Evolutionary conservation across 2,797 vertebrate species (phyloP), one percentile per base, ranked within the genome.

Genomic region (Anableps anableps): DNA sequence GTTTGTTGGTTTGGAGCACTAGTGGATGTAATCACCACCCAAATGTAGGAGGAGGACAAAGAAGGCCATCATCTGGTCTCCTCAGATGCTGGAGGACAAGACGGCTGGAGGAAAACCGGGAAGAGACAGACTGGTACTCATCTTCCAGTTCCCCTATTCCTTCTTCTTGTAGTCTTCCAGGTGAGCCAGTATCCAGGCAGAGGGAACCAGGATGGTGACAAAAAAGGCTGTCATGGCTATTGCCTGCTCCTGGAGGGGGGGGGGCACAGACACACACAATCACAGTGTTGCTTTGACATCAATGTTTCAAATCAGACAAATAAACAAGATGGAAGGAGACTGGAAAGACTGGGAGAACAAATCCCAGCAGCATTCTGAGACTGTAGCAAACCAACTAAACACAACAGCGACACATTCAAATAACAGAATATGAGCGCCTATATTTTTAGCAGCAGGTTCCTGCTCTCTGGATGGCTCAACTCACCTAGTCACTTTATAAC

Each of bases 111-210:
- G 34, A 36, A 21, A 17, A 60, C 6, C 17, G 29, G 16, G 13
- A 4, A 48, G 47, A 48, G 51, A 53, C 23, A 2, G 55, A 68
- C 19, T 21, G 62, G 62, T 21, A 10, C 36, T 70, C 38, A 43
- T 41, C 11, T n/a, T 38, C 38, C 66, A 26, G 5, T 17, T 26
- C 38, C 38, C 3, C 38, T 70, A 70, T n/a, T 75, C 0, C 47
- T 75, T 87, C 14, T 86, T 91, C 91, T 95, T 96, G 88, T 97
- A 97, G 81, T 91, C 71, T 9, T 97, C 95, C 85, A 98, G 76
- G 82, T 97, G 88, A 51, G 91, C 0, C 80, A 97, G 76, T 41
- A 98, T 13, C 95, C 95, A 98, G 64, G 95, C 87, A 0, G 95
- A 94, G 0, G 97, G 96, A 2, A 79, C 64, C 85, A 97, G 74